Conservation (phyloP, 2,113 vertebrate species). For the Phalacrocorax pelagicus region DNA sequence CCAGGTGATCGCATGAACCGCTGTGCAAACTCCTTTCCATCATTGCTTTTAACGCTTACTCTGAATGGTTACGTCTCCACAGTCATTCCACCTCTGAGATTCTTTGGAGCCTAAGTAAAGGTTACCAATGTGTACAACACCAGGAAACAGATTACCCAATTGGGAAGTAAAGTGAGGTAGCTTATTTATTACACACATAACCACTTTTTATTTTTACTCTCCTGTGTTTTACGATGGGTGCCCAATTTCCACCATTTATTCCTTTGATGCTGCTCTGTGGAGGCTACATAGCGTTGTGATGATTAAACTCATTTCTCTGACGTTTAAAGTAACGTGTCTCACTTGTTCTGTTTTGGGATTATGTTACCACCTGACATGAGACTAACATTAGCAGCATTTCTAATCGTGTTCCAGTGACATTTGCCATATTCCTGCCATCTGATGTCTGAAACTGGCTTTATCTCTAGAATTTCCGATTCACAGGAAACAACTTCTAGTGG, state of each 20-base stretch:
- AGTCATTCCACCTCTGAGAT: background rate
- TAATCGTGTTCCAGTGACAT: background rate
- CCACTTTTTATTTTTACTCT: background rate
- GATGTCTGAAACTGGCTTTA: background rate
- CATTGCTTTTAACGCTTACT: background rate
- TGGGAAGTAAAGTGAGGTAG: background rate
- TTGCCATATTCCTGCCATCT: background rate
- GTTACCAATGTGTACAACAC: background rate
- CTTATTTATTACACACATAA: background rate
- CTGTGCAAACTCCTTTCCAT: background rate
- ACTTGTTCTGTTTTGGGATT: background rate
- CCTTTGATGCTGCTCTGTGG: background rate
- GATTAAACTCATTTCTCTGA: background rate
- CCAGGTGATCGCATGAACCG: rapidly evolving
- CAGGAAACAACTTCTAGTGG: background rate
- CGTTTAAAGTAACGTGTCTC: background rate
- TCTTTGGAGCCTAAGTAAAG: background rate
- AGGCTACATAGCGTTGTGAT: background rate
- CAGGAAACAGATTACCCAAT: background rate
- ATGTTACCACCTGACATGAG: background rate
- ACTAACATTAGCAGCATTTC: background rate
- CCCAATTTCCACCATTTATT: background rate
- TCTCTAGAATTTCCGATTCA: background rate
- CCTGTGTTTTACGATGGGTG: background rate
- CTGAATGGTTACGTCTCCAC: background rate